Conservation (phyloP, 2,888 invertebrate genomes). For the Tetragonula carbonaria region DNA sequence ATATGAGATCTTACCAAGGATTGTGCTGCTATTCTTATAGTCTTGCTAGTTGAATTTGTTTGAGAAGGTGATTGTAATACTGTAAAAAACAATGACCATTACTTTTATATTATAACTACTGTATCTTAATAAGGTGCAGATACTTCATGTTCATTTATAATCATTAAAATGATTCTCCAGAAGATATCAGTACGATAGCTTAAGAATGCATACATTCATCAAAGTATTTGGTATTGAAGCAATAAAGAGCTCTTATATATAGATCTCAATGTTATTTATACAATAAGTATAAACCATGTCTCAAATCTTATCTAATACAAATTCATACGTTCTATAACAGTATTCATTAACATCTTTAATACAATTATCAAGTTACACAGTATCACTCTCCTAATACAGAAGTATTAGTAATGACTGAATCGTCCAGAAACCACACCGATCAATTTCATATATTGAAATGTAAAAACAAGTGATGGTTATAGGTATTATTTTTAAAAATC, state of each 20-base stretch:
- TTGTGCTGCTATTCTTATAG: conserved; percentile 78
- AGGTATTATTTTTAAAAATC: background rate
- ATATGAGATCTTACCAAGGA: conserved; percentile 78
- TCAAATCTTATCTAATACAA: background rate
- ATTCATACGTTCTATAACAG: background rate
- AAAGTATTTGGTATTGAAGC: background rate
- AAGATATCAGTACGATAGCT: conserved; percentile 8
- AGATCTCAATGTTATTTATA: conserved; percentile 1
- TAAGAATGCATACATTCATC: background rate
- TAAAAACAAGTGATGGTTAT: background rate
- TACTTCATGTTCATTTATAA: background rate
- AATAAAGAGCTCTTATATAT: background rate
- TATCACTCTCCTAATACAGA: background rate
- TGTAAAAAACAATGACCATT: conserved; percentile 44
- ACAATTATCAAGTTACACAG: conserved; percentile 4
- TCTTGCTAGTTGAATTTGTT: conserved; percentile 70
- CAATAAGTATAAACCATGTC: background rate
- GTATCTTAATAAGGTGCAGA: background rate
- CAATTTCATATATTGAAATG: background rate
- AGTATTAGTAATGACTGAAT: background rate
- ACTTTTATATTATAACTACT: background rate
- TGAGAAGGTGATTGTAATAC: conserved; percentile 74
- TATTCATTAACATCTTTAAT: background rate
- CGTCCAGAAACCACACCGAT: background rate
- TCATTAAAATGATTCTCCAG: conserved; percentile 32